Percentiles rank a stretch among this genome's conserved stretches.
These are phyloP conservation scores for Drosophila mojavensis DNA, from an alignment of 1,140 invertebrate species.

Conservation along the genomic window DNA sequence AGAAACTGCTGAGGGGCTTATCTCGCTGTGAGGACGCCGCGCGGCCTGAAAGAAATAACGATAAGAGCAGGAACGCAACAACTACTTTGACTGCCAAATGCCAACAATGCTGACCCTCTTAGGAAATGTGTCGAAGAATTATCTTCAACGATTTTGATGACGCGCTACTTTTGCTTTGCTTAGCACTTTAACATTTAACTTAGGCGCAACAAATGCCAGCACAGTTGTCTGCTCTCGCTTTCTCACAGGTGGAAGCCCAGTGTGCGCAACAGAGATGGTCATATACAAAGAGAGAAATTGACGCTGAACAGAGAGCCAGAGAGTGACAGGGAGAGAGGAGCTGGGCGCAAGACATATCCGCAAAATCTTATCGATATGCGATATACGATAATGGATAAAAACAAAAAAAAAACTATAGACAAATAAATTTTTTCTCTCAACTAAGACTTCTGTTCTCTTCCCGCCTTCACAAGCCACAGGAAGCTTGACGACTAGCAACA, in stretches of 20 bases:
- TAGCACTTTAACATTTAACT: constrained; percentile 49
- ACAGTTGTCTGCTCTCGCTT: constrained; percentile 43
- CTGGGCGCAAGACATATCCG: constrained; percentile 16
- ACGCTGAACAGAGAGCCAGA: not conserved
- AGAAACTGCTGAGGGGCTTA: constrained; percentile 35
- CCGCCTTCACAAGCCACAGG: constrained; percentile 29
- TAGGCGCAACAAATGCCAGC: constrained; percentile 44
- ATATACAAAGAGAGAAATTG: constrained; percentile 26
- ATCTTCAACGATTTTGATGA: constrained; percentile 32
- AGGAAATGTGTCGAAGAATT: constrained; percentile 23
- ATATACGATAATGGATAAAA: constrained; percentile 38
- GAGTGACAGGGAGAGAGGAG: constrained; percentile 1
- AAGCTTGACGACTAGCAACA: constrained; percentile 36
- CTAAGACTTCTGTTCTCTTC: constrained; percentile 33
- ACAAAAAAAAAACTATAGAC: constrained; percentile 41
- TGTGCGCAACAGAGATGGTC: constrained; percentile 25
- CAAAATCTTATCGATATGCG: constrained; percentile 43
- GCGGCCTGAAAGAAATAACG: constrained; percentile 4
- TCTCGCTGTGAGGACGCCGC: constrained; percentile 26
- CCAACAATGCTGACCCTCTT: constrained; percentile 24
- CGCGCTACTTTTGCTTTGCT: constrained; percentile 39
- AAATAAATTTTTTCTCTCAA: constrained; percentile 39
- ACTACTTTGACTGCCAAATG: not conserved
- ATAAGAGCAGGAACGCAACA: constrained; percentile 17
- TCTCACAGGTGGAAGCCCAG: constrained; percentile 28